Percentiles rank a stretch among this genome's conserved stretches.
Conservation (phyloP, 1,140 invertebrate species). For the Hyles euphorbiae region DNA sequence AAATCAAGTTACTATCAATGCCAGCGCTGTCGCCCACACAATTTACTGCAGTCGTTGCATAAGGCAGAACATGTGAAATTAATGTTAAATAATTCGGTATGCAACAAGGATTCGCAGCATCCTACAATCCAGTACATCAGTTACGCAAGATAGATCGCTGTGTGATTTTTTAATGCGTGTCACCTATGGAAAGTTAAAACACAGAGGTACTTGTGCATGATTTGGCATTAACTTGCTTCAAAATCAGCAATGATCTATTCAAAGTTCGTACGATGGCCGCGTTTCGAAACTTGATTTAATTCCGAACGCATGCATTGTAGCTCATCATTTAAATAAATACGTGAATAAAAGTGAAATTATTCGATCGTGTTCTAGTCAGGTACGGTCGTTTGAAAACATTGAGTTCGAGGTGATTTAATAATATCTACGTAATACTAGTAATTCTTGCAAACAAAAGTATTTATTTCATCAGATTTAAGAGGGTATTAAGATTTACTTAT, state of each 20-base stretch:
- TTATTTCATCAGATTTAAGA: no score
- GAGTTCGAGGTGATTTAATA: no score
- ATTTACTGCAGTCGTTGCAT: not conserved
- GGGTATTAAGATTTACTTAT: no score
- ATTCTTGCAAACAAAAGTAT: no score
- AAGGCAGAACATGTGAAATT: not conserved
- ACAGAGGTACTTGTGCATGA: slow-evolving; percentile 11
- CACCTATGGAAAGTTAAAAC: not conserved
- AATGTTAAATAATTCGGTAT: not conserved
- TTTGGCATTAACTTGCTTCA: slow-evolving; percentile 18
- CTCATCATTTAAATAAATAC: slow-evolving; percentile 41
- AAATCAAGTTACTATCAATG: not conserved
- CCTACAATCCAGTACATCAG: slow-evolving; percentile 6
- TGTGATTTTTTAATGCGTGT: not conserved
- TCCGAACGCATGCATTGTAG: slow-evolving; percentile 23
- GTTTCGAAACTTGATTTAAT: slow-evolving; percentile 39
- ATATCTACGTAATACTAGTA: no score
- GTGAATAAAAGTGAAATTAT: slow-evolving; percentile 33
- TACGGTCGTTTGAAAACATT: not conserved
- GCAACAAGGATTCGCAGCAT: not conserved
- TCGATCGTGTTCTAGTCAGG: slow-evolving; percentile 8
- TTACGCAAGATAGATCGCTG: slow-evolving; percentile 15
- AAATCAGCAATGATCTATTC: slow-evolving; percentile 32
- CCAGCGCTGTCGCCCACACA: not conserved
- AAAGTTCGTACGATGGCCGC: slow-evolving; percentile 33